Base-by-base conservation (phyloP, 2,797 vertebrate genomes). In the Simalia tracyae region DNA sequence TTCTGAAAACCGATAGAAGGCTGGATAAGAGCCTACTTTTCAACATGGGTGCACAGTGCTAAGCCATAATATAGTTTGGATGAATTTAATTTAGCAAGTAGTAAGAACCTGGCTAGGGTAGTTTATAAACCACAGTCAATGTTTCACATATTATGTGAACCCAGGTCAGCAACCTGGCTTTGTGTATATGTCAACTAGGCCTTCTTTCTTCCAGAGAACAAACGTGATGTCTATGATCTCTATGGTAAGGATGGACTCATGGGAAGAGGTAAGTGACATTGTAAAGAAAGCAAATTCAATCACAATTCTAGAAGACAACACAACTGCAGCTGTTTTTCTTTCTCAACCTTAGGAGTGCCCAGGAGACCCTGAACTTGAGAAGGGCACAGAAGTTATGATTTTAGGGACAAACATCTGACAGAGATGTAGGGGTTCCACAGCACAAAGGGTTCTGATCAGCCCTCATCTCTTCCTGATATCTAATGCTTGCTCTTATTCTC, bases 151-250 rank as follows among this genome's bases (percentile, higher is more conserved):
- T n/a, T 46, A 4, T 24, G 3, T 81, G 42, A 81, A 81, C 72
- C 8, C 36, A 81, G 19, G 42, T 46, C 36, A 46, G 36, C 72
- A 81, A 42, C 9, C 36, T 46, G 42, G 72, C 72, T 81, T 81
- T 42, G 72, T 81, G 36, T 46, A 22, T 5, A 81, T 24, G 36
- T 22, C 22, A 46, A 81, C 36, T 17, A 81, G 22, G 36, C 31
- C 36, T 94, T 89, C 94, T 93, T 95, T 46, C 91, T 96, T 96
- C 15, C 91, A 97, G 97, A 95, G 88, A 93, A 95, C 93, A 99
- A 98, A 94, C 98, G 98, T 85, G 98, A 98, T 14, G 94, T 97
- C 19, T 99, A 98, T 84, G 98, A 99, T 96, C 95, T 95, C 92
- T 98, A 97, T 94, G 98, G 98, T 95, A 98, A 97, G 92, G 97